Evolutionary conservation across 2,888 invertebrate species (phyloP).

Genomic region (Noctua fimbriata): DNA sequence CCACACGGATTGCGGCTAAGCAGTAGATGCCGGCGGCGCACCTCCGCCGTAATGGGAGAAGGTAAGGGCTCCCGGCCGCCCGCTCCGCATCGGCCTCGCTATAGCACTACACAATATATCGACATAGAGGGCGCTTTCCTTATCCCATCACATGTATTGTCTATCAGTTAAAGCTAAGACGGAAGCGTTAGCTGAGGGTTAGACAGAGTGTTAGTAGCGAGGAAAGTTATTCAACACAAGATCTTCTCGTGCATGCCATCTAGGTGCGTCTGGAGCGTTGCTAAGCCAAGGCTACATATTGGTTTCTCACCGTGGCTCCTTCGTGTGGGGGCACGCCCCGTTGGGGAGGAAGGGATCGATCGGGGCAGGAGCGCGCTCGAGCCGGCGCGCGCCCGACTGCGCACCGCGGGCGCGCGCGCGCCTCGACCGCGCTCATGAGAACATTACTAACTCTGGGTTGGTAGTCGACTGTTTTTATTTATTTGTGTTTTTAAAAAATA

Average conservation of each 20-base stretch:
- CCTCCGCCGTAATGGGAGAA: slow-evolving; percentile 91
- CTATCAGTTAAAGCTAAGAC: slow-evolving; percentile 86
- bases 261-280: slow-evolving; percentile 87
- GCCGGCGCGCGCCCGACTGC: slow-evolving; percentile 75
- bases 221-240: slow-evolving; percentile 85
- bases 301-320: slow-evolving; percentile 89
- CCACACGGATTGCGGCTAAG: slow-evolving; percentile 87
- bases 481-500: slow-evolving; percentile 85
- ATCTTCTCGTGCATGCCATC: slow-evolving; percentile 83
- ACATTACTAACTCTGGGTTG: slow-evolving; percentile 83
- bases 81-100: slow-evolving; percentile 87
- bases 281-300: slow-evolving; percentile 89
- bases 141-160: slow-evolving; percentile 92
- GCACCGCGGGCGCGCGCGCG: slow-evolving; percentile 72
- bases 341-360: slow-evolving; percentile 79
- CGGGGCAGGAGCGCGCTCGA: slow-evolving; percentile 78
- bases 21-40: slow-evolving; percentile 88
- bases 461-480: slow-evolving; percentile 89
- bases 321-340: slow-evolving; percentile 84
- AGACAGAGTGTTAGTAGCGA: slow-evolving; percentile 85
- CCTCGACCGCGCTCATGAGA: slow-evolving; percentile 80
- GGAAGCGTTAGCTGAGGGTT: slow-evolving; percentile 87
- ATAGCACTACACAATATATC: slow-evolving; percentile 81
- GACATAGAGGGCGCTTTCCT: slow-evolving; percentile 93
- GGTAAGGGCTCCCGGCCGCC: slow-evolving; percentile 90